Conservation (phyloP, 2,888 invertebrate genomes). For the Lapara coniferarum region DNA sequence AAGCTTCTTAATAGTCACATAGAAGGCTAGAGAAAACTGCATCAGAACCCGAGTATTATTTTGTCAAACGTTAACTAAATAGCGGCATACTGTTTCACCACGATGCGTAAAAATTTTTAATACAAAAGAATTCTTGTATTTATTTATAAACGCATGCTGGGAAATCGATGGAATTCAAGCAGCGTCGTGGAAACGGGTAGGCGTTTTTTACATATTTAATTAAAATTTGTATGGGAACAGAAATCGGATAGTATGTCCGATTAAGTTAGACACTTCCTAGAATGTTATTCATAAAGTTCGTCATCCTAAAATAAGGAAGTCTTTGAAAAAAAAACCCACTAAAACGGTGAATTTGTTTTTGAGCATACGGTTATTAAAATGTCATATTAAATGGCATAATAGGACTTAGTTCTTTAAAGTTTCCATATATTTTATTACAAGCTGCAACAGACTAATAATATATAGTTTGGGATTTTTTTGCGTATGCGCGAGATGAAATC, state of each 20-base stretch:
- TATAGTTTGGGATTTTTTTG: neutral
- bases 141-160: conserved; percentile 9
- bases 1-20: no score
- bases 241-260: conserved; percentile 17
- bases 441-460: no score
- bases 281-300: neutral
- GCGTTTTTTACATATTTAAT: conserved; percentile 19
- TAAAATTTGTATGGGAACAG: conserved; percentile 22
- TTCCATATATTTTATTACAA: no score
- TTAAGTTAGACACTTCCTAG: conserved; percentile 8
- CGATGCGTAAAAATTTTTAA: conserved; percentile 23
- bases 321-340: no score
- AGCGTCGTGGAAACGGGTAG: conserved; percentile 10
- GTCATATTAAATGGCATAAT: no score
- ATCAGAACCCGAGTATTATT: neutral
- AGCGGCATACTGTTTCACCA: neutral
- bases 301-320: neutral
- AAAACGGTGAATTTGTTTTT: no score
- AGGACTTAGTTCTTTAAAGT: no score
- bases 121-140: conserved; percentile 8
- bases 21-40: neutral
- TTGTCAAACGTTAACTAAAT: neutral
- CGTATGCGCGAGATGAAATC: neutral
- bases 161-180: conserved; percentile 18
- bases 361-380: no score